Base-by-base conservation (phyloP, 1,140 invertebrate genomes). In the Thereuonema tuberculata region DNA sequence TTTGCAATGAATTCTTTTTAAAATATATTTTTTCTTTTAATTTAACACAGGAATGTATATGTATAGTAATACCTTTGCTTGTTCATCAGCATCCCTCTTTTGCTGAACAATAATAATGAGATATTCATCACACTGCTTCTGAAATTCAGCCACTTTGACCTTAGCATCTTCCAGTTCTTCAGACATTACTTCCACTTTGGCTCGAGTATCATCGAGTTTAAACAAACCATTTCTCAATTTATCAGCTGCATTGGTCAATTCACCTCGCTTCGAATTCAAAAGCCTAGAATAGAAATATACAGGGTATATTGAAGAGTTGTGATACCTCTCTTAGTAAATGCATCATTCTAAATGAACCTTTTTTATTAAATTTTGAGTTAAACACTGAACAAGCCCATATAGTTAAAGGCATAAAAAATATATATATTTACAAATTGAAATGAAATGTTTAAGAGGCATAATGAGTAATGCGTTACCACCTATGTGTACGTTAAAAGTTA, bases 161-260 rank as follows among this genome's bases (percentile, higher is more conserved):
- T 87, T 84, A n/a, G 86, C 85, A 12, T 81, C 73, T 67, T 84
- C 86, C 56, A 91, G 69, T 67, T 90, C 87, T 24, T 82, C 78
- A 0, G 84, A 84, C 85, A 91, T 89, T 58, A 82, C 79, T 60
- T 83, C 80, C 0, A 89, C 85, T 67, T 84, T 85, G 59, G 79
- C 77, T 28, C 83, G 63, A 1, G 77, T 78, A 62, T 89, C 85
- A 58, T 85, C 84, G 60, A 89, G 86, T 74, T 89, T 91, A 15
- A 78, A 81, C 37, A 91, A 71, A 21, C 87, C 86, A 68, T 83
- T 85, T 49, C 81, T 70, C 23, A 86, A 68, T 67, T 89, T 89
- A 68, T 84, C 83, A 1, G 85, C 81, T 64, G 83, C 78, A 27
- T 80, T 69, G 0, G 83, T 80, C 2, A 88, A 74, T 67, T 86